Evolutionary conservation across 2,797 vertebrate species (phyloP), one percentile per base, ranked within the genome.

Genomic region (Linurgus olivaceus): DNA sequence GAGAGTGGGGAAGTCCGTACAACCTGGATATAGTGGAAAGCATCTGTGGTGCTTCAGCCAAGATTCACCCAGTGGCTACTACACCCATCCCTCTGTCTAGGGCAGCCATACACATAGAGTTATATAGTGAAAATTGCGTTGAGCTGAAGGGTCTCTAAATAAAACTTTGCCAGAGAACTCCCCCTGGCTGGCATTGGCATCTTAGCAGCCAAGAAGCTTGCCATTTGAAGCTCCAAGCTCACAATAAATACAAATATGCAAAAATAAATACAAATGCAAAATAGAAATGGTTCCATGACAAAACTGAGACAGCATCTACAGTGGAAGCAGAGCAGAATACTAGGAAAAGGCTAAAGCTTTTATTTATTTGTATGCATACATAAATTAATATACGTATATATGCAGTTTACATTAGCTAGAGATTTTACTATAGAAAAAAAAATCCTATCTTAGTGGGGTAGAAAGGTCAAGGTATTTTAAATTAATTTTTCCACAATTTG

Each of bases 391-490:
- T 29, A 33, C 0, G 0, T 35, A 59, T 44, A 35, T 17, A 45
- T 42, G 6, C 38, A 77, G 73, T 80, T 91, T 75, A 86, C 19
- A 63, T 86, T 72, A 87, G 50, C 21, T 58, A 78, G 66, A 72
- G 44, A 13, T 80, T 94, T 93, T 73, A 70, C 23, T 81, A 33
- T 2, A 3, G 47, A 17, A n/a, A 68, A 67, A 72, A 86, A 50
- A 78, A 35, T 20, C 15, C 47, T 79, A 7, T 72, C 63, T 78
- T 73, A 74, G 35, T 67, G 51, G 59, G 68, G 86, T 90, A 86
- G 73, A 86, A 96, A 95, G 74, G 72, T 88, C 77, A 88, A 82
- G 59, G 52, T 89, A 76, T 88, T 94, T 88, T 78, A 91, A 96
- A 94, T 86, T 91, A 73, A 86, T 94, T 93, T 91, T 81, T 88